Evolutionary conservation across 2,888 invertebrate species (phyloP), one percentile per base, ranked within the genome.

Genomic region (Spisula solida): DNA sequence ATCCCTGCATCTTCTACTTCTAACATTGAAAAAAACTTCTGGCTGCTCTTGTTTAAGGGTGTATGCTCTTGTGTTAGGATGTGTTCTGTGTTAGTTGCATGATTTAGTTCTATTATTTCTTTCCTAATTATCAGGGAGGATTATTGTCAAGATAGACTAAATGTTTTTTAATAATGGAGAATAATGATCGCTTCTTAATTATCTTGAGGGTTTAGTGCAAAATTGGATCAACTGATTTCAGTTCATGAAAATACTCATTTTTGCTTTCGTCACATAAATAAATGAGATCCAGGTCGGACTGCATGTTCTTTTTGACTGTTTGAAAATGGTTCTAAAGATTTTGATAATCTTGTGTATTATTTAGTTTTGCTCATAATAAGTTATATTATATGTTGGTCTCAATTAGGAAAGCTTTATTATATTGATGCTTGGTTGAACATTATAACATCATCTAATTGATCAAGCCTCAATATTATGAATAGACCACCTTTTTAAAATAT

Each of bases 1-100:
- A 82, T 78, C 78, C 55, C 82, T 75, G 75, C 29, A 75, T 75
- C 29, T 34, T 41, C 34, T 34, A 75, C 75, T 34, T 66, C 60
- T 66, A n/a, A 10, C 10, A 25, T 66, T 66, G 60, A 25, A 25
- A 66, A 66, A 25, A 25, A 66, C 60, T 34, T 75, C 18, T 34
- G 34, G 31, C 31, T 75, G 75, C 34, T 34, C 31, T 75, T 60
- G 60, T n/a, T 25, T 8, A 18, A 60, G n/a, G 60, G 8, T 60
- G 60, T 60, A 20, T 60, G 2, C n/a, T 25, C 8, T n/a, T n/a
- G 25, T 60, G 16, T 60, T n/a, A 18, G 8, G n/a, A 16, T 75
- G 34, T 20, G 12, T 75, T 16, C 12, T 75, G 34, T 75, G 18
- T 29, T 70, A 25, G 5, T 14, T 75, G 75, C 31, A 31, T 34